Base-by-base conservation (phyloP, 1,140 invertebrate species). In the Anastatus disparis region DNA sequence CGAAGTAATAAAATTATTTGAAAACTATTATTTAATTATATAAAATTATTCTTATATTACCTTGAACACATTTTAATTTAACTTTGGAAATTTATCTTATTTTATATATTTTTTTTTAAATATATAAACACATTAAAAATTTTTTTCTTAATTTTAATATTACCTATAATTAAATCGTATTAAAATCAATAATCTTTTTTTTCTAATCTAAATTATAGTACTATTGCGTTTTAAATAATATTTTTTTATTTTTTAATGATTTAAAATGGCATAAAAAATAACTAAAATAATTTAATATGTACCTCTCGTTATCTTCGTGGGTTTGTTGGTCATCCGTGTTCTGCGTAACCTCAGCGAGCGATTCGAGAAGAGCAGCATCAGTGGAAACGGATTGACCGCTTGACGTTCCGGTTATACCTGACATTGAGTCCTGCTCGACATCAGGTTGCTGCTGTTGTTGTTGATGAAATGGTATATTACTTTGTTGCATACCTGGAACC, bases 231-330 rank as follows among this genome's bases (percentile, higher is more conserved):
- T n/a, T 9, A 44, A 44, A 3, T n/a, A 44, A 10, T 44, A 44
- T 44, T 44, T 7, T 44, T 3, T 44, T 44, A 15, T 44, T 15
- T 15, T 3, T 10, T 44, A 44, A 44, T 44, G 3, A 15, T 44
- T 44, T 9, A 15, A 44, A 44, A 44, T 44, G 9, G 15, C 7
- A 44, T 3, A 15, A 44, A n/a, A n/a, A n/a, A n/a, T n/a, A n/a
- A n/a, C n/a, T n/a, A n/a, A n/a, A n/a, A n/a, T n/a, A n/a, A n/a
- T n/a, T n/a, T 55, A 6, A 24, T 53, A 29, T 12, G 10, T 71
- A 91, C 90, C 89, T 91, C 89, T 90, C 90, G 84, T 89, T 89
- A 79, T 89, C 87, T 77, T 91, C 90, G 59, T 87, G 86, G 63
- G 85, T 78, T 27, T 86, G 86, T 26, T 82, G 79, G 61, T 87